Evolutionary conservation across 2,113 vertebrate species (phyloP).

Genomic region (Apodemus speciosus): DNA sequence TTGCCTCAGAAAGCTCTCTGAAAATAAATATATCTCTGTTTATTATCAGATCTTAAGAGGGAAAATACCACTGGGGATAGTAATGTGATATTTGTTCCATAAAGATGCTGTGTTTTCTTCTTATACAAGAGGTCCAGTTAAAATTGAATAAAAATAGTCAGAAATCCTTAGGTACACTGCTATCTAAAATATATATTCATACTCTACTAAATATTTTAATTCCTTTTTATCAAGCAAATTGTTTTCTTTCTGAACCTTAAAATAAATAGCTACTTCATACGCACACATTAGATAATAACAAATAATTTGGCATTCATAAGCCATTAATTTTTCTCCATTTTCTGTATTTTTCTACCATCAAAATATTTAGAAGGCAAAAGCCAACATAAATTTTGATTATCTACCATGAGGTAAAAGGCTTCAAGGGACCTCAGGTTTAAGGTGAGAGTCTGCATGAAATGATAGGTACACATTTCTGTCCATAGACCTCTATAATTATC

Average conservation of each 20-base stretch:
- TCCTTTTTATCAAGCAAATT: neutral
- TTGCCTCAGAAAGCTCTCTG: neutral
- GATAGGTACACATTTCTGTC: neutral
- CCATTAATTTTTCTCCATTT: neutral
- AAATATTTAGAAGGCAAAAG: neutral
- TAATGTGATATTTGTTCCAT: constrained; percentile 69
- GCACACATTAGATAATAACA: neutral
- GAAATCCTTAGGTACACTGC: constrained; percentile 59
- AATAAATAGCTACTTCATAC: neutral
- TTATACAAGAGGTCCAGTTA: constrained; percentile 60
- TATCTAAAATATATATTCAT: constrained; percentile 47
- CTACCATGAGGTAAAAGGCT: neutral
- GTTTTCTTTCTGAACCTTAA: neutral
- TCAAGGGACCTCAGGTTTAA: neutral
- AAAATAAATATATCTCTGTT: constrained; percentile 8
- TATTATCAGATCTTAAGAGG: neutral
- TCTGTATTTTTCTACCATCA: neutral
- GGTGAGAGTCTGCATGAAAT: neutral
- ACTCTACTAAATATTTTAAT: neutral
- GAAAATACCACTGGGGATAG: neutral
- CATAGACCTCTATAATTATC: neutral
- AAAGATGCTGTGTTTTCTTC: constrained; percentile 61
- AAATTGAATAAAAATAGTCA: constrained; percentile 70
- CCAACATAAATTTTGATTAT: neutral
- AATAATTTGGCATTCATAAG: neutral